Base-by-base conservation (phyloP, 2,888 invertebrate species). In the Abscondita cerata region DNA sequence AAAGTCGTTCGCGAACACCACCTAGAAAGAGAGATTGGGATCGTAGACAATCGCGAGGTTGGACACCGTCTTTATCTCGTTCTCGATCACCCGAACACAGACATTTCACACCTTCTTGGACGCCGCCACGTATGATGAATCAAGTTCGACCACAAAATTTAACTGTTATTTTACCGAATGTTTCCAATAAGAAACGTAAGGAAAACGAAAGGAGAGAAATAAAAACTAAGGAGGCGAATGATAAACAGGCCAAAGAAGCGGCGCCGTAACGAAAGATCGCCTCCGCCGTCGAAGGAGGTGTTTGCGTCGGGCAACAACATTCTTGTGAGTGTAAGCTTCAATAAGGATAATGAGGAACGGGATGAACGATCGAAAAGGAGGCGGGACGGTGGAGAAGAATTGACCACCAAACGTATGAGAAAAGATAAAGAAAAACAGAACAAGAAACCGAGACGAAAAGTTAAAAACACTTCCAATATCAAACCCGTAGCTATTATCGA, bases 241-340 rank as follows among this genome's bases (percentile, higher is more conserved):
- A 81, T 55, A 81, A 81, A 58, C 79, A 78, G n/a, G n/a, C n/a
- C n/a, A 31, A 81, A 80, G 46, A 81, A 81, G 67, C 71, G 81
- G 34, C 78, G 77, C 53, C 73, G 80, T 19, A 71, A 73, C 16
- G 79, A 80, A 47, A 73, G 79, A 40, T 85, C 85, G 0, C 84
- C 83, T n/a, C 85, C 84, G 52, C 91, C 92, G 0, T 91, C 91
- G 1, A 95, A 95, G 78, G 95, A 95, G 81, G 93, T 96, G 1
- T 95, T 94, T 78, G 93, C 95, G 0, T 94, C 95, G 9, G 95
- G 95, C 1, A 93, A 95, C 80, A 95, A 95, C 78, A 95, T 96
- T 73, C 85, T 96, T 66, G 95, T 96, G 9, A 95, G 94, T 81
- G 93, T 96, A 13, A 95, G 93, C 79, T 96, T 95, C 80, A 90